A percentile compares a stretch with the other conserved stretches of the same genome.
phyloP scores from a whole-genome alignment of 2,797 vertebrate genomes.

The Pampus argenteus region DNA sequence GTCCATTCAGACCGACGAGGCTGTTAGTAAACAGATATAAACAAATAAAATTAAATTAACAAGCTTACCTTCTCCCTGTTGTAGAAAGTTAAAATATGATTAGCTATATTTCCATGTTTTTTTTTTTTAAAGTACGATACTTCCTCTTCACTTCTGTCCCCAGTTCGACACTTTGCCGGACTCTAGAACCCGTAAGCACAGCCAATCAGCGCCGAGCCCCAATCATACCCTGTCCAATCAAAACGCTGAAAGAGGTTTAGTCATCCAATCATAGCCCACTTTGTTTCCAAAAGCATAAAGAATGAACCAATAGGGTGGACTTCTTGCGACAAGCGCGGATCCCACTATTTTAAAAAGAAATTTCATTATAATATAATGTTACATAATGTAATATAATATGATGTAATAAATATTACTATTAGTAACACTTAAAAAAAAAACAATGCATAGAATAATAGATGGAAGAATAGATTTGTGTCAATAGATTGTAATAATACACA shows the following conservation, averaged over 20 bases:
- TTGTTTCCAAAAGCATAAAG: neutral
- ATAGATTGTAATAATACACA: neutral
- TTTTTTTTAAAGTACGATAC: slow-evolving; percentile 68
- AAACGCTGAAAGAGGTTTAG: fast-evolving
- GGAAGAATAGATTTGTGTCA: too few relatives aligned
- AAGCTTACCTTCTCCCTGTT: slow-evolving; percentile 33
- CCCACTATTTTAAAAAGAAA: neutral
- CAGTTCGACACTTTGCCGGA: slow-evolving; percentile 75
- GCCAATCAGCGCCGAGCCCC: slow-evolving; percentile 65
- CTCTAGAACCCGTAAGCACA: slow-evolving; percentile 33
- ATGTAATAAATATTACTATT: neutral
- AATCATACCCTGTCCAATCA: slow-evolving; percentile 48
- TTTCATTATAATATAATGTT: neutral
- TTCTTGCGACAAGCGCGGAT: slow-evolving; percentile 9
- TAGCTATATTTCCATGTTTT: slow-evolving; percentile 51
- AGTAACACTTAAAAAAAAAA: neutral
- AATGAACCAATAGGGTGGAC: neutral
- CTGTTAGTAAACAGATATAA: neutral
- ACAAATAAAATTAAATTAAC: too few relatives aligned
- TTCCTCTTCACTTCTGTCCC: slow-evolving; percentile 68
- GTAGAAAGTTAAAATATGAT: neutral
- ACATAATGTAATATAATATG: neutral
- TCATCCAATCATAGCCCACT: slow-evolving; percentile 41
- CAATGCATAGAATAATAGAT: too few relatives aligned
- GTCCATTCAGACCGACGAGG: slow-evolving; percentile 1